These are phyloP conservation scores for Drosophila mimetica DNA, from an alignment of 2,888 invertebrate species.

Conservation along the genomic window DNA sequence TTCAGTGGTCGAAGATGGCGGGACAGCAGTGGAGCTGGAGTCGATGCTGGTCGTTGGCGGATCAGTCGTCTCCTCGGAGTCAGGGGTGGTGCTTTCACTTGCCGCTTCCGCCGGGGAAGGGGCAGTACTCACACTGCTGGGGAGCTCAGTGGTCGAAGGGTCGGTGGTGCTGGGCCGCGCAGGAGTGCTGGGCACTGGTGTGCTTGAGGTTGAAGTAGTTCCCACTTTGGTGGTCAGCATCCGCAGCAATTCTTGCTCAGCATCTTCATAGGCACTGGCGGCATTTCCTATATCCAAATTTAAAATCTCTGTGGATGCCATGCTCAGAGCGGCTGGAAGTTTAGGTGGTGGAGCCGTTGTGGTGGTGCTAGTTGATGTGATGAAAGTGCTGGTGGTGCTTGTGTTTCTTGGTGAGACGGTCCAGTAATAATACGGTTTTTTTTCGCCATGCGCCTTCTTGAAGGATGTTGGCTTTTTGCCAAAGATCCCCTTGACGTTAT, in stretches of 20 bases:
- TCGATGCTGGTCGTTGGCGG: background rate
- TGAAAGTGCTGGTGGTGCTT: background rate
- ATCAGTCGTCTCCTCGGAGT: background rate
- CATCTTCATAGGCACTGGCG: slow-evolving; percentile 1
- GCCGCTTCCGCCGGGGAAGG: background rate
- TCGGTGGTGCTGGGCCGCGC: background rate
- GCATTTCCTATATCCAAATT: background rate
- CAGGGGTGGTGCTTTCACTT: slow-evolving; percentile 1
- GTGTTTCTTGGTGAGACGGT: background rate
- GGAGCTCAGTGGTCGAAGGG: slow-evolving; percentile 1
- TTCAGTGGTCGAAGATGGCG: slow-evolving; percentile 21
- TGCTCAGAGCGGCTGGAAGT: background rate
- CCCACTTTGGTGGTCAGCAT: slow-evolving; percentile 4
- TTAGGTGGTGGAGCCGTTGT: background rate
- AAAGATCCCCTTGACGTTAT: slow-evolving; percentile 28
- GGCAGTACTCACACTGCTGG: background rate
- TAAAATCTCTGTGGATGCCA: background rate
- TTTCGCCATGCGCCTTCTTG: slow-evolving; percentile 36
- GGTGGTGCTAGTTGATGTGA: background rate
- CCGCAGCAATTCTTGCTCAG: background rate
- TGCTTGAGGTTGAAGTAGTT: slow-evolving; percentile 11
- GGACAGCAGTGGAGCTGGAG: background rate
- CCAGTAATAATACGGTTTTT: slow-evolving; percentile 13
- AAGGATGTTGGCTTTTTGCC: slow-evolving; percentile 23
- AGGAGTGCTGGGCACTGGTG: slow-evolving; percentile 5